phyloP scores from a whole-genome alignment of 2,888 invertebrate genomes.

The Ochropleura plecta region DNA sequence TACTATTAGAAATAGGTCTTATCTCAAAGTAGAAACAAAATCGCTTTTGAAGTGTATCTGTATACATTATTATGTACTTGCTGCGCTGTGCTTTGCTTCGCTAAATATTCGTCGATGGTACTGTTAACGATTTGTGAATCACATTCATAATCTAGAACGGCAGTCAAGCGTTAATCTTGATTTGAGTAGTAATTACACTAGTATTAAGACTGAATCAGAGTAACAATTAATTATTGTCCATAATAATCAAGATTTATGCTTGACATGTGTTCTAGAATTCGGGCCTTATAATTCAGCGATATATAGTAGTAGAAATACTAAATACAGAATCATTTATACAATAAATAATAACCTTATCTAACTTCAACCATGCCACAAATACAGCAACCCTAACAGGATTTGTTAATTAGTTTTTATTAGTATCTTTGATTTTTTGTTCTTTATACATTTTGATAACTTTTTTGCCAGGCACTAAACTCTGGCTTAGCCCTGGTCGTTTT shows the following conservation, averaged over 20 bases:
- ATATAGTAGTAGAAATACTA: not conserved
- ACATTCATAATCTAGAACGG: not conserved
- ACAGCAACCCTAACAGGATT: slow-evolving; percentile 41
- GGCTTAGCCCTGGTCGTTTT: slow-evolving; percentile 94
- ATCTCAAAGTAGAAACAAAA: too few species aligned
- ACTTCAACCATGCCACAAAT: slow-evolving; percentile 30
- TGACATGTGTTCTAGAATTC: not conserved
- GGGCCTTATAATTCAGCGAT: too few species aligned
- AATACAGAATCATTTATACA: not conserved
- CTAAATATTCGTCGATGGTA: too few species aligned
- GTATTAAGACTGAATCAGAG: not conserved
- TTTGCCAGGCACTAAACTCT: slow-evolving; percentile 95
- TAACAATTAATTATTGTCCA: slow-evolving; percentile 7
- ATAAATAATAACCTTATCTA: not conserved
- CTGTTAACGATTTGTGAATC: not conserved
- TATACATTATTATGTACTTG: too few species aligned
- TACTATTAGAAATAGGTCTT: too few species aligned
- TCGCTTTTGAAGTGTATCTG: too few species aligned
- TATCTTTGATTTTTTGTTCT: slow-evolving; percentile 90
- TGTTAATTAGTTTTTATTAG: slow-evolving; percentile 72
- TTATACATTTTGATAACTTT: slow-evolving; percentile 95
- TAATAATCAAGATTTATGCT: slow-evolving; percentile 4
- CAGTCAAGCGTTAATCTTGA: not conserved
- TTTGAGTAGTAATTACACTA: slow-evolving; percentile 4
- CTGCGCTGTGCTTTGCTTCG: not conserved